These are phyloP conservation scores for Tigriopus japonicus DNA, from an alignment of 1,140 invertebrate genomes.

Conservation along the genomic window DNA sequence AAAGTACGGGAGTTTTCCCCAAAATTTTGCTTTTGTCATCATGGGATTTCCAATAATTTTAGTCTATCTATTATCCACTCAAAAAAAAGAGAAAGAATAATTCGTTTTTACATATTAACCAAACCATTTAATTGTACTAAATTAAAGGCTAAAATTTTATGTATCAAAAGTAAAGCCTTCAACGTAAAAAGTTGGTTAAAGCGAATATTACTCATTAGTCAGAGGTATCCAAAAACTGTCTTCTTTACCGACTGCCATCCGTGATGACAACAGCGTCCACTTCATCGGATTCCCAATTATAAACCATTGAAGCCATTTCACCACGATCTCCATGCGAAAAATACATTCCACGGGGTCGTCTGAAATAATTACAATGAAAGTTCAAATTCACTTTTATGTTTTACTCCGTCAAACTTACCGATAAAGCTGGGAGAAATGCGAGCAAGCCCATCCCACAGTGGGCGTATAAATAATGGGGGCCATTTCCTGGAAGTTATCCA, in stretches of 20 bases:
- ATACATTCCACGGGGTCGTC: constrained; percentile 5
- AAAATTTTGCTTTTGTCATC: too few species aligned
- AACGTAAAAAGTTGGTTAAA: too few species aligned
- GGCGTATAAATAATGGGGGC: constrained; percentile 11
- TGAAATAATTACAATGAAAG: neutral
- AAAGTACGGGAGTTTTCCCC: too few species aligned
- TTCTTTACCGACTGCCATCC: constrained; percentile 23
- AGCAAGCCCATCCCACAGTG: constrained; percentile 13
- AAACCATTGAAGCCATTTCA: constrained; percentile 12
- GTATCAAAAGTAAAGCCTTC: too few species aligned
- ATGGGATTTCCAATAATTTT: too few species aligned
- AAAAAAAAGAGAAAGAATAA: too few species aligned
- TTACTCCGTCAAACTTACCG: neutral
- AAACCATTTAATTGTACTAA: too few species aligned
- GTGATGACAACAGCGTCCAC: constrained; percentile 31
- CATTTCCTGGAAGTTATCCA: constrained; percentile 8
- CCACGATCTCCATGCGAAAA: neutral
- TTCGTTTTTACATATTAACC: too few species aligned
- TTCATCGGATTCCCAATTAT: constrained; percentile 12
- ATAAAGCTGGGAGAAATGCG: constrained; percentile 10
- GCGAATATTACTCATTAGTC: too few species aligned
- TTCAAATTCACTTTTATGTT: neutral
- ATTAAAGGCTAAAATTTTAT: too few species aligned
- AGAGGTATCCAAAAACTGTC: too few species aligned
- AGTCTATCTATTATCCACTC: too few species aligned